These are phyloP conservation scores for Rhingia rostrata DNA, from an alignment of 2,888 invertebrate genomes.

Conservation along the genomic window DNA sequence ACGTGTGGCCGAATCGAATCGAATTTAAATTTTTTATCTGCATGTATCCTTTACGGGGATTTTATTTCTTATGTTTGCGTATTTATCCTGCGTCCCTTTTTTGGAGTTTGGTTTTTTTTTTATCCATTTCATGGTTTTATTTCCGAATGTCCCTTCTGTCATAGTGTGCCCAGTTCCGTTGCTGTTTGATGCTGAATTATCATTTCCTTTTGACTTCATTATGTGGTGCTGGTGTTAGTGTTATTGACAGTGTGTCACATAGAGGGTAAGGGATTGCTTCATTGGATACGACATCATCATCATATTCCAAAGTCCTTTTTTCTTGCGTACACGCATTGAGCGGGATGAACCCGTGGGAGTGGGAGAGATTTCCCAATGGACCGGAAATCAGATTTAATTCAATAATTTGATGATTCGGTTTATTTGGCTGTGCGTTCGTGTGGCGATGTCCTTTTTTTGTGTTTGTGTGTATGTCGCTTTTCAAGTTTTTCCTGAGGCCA, in stretches of 20 bases:
- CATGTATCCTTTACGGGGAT: slow-evolving; percentile 70
- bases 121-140: slow-evolving; percentile 2
- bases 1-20: slow-evolving; percentile 72
- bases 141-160: slow-evolving; percentile 58
- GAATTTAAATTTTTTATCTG: slow-evolving; percentile 74
- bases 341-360: slow-evolving; percentile 21
- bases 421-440: slow-evolving; percentile 71
- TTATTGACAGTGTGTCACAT: slow-evolving; percentile 64
- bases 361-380: slow-evolving; percentile 63
- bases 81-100: slow-evolving; percentile 69
- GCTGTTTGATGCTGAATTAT: slow-evolving; percentile 72
- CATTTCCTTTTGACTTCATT: slow-evolving; percentile 74
- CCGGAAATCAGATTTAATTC: slow-evolving; percentile 74
- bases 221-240: slow-evolving; percentile 64
- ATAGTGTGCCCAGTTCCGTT: slow-evolving; percentile 4
- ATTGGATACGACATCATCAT: slow-evolving; percentile 54
- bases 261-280: slow-evolving; percentile 44
- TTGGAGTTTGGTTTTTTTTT: slow-evolving; percentile 5
- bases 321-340: slow-evolving; percentile 44
- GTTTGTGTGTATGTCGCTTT: slow-evolving; percentile 17
- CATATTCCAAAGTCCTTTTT: slow-evolving; percentile 48
- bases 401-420: slow-evolving; percentile 75
- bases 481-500: slow-evolving; percentile 36
- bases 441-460: slow-evolving; percentile 58
- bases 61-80: slow-evolving; percentile 73